phyloP scores from a whole-genome alignment of 2,113 vertebrate genomes.

The Mionectes macconnelli region DNA sequence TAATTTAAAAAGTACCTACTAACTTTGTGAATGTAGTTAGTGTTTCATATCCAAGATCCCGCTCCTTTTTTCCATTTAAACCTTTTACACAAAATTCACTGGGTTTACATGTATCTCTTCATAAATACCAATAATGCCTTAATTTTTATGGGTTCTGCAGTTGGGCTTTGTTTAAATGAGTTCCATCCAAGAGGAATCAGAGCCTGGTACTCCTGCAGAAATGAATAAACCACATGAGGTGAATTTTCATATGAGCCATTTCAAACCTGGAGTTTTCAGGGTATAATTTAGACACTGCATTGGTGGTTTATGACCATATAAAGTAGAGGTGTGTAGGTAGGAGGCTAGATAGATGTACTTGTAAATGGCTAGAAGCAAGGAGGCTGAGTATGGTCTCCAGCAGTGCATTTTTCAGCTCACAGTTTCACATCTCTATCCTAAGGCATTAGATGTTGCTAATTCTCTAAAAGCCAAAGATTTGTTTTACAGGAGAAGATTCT shows the following conservation, averaged over 20 bases:
- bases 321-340: slow-evolving; percentile 69
- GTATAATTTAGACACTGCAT: slow-evolving; percentile 70
- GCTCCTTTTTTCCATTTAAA: neutral
- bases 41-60: neutral
- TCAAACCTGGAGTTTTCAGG: slow-evolving; percentile 66
- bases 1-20: neutral
- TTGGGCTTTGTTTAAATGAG: slow-evolving; percentile 73
- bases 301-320: slow-evolving; percentile 65
- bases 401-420: slow-evolving; percentile 74
- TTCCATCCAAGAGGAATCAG: slow-evolving; percentile 56
- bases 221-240: slow-evolving; percentile 67
- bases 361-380: slow-evolving; percentile 67
- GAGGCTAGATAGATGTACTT: slow-evolving; percentile 62
- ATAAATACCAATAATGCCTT: slow-evolving; percentile 64
- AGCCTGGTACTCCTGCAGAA: slow-evolving; percentile 61
- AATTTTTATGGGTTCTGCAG: slow-evolving; percentile 68
- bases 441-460: slow-evolving; percentile 74
- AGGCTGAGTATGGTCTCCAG: slow-evolving; percentile 53
- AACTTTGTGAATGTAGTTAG: neutral
- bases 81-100: slow-evolving; percentile 13
- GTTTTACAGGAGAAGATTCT: slow-evolving; percentile 73
- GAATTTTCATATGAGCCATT: slow-evolving; percentile 65
- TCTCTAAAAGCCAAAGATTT: slow-evolving; percentile 75
- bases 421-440: slow-evolving; percentile 73
- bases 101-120: neutral